Conservation (phyloP, 2,113 vertebrate species). For the Odontesthes bonariensis region DNA sequence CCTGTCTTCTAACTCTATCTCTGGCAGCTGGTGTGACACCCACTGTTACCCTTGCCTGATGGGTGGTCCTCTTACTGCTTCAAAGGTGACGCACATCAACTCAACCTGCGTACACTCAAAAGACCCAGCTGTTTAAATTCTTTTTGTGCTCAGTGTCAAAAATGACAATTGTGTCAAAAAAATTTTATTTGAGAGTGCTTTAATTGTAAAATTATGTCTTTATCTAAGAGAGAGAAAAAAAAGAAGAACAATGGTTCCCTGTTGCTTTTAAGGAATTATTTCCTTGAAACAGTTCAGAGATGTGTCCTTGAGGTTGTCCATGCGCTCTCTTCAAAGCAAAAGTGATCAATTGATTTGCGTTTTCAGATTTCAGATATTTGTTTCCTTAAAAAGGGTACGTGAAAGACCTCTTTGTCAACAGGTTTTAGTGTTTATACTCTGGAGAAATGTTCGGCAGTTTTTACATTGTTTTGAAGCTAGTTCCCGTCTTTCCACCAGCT, state of each 20-base stretch:
- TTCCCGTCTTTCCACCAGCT: too few species aligned
- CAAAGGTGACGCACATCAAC: slow-evolving; percentile 69
- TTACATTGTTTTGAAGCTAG: too few species aligned
- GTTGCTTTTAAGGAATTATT: background rate
- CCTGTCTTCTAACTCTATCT: slow-evolving; percentile 74
- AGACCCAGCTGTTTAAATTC: slow-evolving; percentile 50
- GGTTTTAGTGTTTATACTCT: background rate
- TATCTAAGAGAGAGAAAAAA: slow-evolving; percentile 1
- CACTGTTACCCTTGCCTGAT: slow-evolving; percentile 71
- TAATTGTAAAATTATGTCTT: slow-evolving; percentile 2
- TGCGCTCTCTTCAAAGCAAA: background rate
- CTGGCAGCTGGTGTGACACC: slow-evolving; percentile 82
- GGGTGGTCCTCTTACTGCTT: slow-evolving; percentile 68
- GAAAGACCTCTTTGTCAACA: slow-evolving; percentile 2
- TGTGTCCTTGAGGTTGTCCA: background rate
- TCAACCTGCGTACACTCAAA: slow-evolving; percentile 42
- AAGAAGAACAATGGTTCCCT: background rate
- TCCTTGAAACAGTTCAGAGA: background rate
- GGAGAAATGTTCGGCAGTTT: background rate
- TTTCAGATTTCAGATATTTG: too few species aligned
- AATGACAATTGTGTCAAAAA: slow-evolving; percentile 15
- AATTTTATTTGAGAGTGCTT: slow-evolving; percentile 9
- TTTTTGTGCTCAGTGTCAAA: slow-evolving; percentile 21
- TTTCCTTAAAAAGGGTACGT: background rate
- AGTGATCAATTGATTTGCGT: background rate